Evolutionary conservation across 2,888 invertebrate species (phyloP).

Genomic region (Tipula confusa): DNA sequence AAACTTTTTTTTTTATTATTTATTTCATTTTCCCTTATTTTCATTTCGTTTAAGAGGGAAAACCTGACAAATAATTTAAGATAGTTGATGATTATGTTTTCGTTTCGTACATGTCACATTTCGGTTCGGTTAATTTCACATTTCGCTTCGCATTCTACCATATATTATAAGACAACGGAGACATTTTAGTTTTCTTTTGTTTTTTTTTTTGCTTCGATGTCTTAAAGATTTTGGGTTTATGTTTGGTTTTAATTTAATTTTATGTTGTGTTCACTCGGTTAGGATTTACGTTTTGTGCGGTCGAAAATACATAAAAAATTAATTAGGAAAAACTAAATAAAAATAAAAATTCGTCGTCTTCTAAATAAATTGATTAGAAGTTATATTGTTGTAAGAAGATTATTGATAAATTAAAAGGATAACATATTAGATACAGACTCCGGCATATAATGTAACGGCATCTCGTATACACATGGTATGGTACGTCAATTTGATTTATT

Average conservation of each 20-base stretch:
- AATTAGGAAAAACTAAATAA: neutral
- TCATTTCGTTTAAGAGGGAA: neutral
- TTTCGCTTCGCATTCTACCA: neutral
- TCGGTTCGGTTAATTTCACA: neutral
- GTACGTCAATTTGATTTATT: neutral
- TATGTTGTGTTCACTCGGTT: neutral
- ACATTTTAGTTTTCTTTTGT: neutral
- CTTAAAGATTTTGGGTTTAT: neutral
- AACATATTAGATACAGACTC: neutral
- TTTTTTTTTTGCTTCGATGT: too few relatives aligned
- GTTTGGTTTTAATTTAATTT: slow-evolving; percentile 3
- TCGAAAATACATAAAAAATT: neutral
- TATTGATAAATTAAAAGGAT: neutral
- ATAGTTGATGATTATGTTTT: neutral
- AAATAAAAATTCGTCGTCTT: neutral
- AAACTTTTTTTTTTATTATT: too few relatives aligned
- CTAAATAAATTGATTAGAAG: neutral
- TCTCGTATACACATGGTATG: neutral
- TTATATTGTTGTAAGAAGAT: neutral
- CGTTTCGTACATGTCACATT: neutral
- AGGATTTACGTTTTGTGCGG: neutral
- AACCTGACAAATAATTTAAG: neutral
- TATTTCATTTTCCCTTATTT: neutral
- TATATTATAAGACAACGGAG: neutral
- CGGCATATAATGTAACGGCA: neutral